These are phyloP conservation scores for Vultur gryphus DNA, from an alignment of 2,797 vertebrate genomes.

Conservation along the genomic window DNA sequence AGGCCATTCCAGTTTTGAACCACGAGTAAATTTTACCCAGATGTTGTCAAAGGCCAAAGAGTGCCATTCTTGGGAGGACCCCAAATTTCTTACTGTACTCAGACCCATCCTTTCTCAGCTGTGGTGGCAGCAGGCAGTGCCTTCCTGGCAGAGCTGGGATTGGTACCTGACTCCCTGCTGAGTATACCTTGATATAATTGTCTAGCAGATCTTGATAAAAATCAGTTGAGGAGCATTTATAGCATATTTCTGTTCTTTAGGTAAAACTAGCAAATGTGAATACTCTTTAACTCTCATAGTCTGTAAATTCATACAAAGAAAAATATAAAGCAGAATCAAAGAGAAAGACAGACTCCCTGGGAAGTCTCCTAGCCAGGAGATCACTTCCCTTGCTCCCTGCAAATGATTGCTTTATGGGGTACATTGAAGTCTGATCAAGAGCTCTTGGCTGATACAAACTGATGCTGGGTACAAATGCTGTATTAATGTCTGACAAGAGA, in stretches of 20 bases:
- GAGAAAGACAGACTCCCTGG: constrained; percentile 46
- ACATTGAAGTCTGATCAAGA: constrained; percentile 63
- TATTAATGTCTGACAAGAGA: constrained; percentile 32
- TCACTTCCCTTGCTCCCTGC: constrained; percentile 46
- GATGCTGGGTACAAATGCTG: constrained; percentile 33
- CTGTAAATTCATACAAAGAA: constrained; percentile 45
- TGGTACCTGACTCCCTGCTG: not conserved
- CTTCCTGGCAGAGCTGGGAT: not conserved
- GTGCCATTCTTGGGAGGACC: not conserved
- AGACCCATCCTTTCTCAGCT: not conserved
- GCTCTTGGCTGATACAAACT: constrained; percentile 37
- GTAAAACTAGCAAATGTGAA: constrained; percentile 27
- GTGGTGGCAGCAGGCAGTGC: not conserved
- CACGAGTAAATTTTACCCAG: not conserved
- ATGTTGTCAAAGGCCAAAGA: not conserved
- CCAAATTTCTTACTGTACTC: not conserved
- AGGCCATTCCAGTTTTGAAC: not conserved
- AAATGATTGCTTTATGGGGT: constrained; percentile 25
- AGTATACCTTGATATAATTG: not conserved
- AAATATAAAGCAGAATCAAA: constrained; percentile 39
- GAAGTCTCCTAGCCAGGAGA: constrained; percentile 51
- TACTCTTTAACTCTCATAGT: not conserved
- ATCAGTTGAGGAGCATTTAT: not conserved
- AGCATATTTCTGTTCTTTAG: constrained; percentile 3
- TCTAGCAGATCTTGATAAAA: not conserved